Evolutionary conservation across 2,113 vertebrate species (phyloP), one percentile per base, ranked within the genome.

Genomic region (Thunnus thynnus): DNA sequence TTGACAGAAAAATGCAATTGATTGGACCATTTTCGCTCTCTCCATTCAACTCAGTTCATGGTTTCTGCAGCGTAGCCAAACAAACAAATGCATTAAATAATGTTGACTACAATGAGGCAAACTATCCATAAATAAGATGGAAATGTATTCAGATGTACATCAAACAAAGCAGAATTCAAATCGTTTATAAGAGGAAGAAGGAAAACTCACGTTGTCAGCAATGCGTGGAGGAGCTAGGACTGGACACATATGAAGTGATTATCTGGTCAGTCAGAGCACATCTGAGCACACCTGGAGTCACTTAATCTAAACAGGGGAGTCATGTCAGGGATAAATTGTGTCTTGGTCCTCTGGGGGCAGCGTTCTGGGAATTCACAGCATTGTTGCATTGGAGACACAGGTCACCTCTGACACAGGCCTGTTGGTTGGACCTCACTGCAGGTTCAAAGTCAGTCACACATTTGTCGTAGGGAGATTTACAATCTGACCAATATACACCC

Each of bases 241-340:
- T 22, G 41, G 18, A 56, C 13, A 44, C 72, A 36, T 6, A 13
- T 13, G 18, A 52, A 62, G 12, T 57, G 18, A 16, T 32, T 32
- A 9, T n/a, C 13, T 22, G 44, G 10, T 44, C 50, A 75, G 55
- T n/a, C 5, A 44, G 20, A 47, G 32, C n/a, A 17, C 69, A 67
- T 10, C 12, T 58, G 22, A 58, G 60, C 70, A 54, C 72, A 71
- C 54, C 77, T 50, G 3, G 6, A 72, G 25, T 56, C 54, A 76
- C 46, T 61, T 30, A 1, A n/a, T 52, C 48, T 58, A 13, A 41
- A 47, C 22, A 64, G 51, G 0, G 56, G 65, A 27, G 50, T 16
- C 14, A n/a, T 12, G 14, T 1, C 50, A 63, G 48, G 63, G 11
- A 3, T 17, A 36, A 48, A 41, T 4, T 3, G 41, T 50, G 1